Percentiles rank a stretch among this genome's conserved stretches.
These are phyloP conservation scores for Oppia nitens DNA, from an alignment of 1,140 invertebrate genomes.

Conservation along the genomic window DNA sequence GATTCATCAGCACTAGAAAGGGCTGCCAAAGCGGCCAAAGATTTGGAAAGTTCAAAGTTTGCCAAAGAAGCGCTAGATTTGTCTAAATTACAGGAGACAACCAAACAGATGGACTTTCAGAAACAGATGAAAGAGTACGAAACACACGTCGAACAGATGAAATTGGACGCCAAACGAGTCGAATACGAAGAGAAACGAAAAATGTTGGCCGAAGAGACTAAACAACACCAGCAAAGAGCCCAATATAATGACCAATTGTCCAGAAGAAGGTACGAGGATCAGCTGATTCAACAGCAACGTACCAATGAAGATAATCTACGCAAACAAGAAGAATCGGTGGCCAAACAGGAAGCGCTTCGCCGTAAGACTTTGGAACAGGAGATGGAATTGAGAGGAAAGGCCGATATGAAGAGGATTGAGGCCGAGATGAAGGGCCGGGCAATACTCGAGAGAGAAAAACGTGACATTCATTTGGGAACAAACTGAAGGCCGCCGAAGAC, in stretches of 20 bases:
- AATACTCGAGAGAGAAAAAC: constrained; percentile 85
- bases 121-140: constrained; percentile 79
- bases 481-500: constrained; percentile 72
- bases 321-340: constrained; percentile 90
- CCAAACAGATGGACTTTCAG: constrained; percentile 66
- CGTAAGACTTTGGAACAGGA: constrained; percentile 91
- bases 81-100: constrained; percentile 76
- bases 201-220: constrained; percentile 81
- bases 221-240: constrained; percentile 76
- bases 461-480: constrained; percentile 85
- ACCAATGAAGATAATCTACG: constrained; percentile 85
- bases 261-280: constrained; percentile 89
- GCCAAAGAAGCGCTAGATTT: constrained; percentile 85
- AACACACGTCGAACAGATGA: constrained; percentile 72
- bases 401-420: constrained; percentile 78
- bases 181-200: constrained; percentile 84
- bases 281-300: constrained; percentile 69
- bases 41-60: constrained; percentile 69
- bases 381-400: constrained; percentile 77
- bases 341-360: constrained; percentile 88
- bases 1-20: constrained; percentile 90
- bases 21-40: constrained; percentile 85
- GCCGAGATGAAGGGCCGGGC: constrained; percentile 75
- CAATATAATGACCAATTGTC: constrained; percentile 95
- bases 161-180: constrained; percentile 65